Evolutionary conservation across 1,140 invertebrate species (phyloP), one percentile per base, ranked within the genome.

Genomic region (Ceratoteleas bidentatus): DNA sequence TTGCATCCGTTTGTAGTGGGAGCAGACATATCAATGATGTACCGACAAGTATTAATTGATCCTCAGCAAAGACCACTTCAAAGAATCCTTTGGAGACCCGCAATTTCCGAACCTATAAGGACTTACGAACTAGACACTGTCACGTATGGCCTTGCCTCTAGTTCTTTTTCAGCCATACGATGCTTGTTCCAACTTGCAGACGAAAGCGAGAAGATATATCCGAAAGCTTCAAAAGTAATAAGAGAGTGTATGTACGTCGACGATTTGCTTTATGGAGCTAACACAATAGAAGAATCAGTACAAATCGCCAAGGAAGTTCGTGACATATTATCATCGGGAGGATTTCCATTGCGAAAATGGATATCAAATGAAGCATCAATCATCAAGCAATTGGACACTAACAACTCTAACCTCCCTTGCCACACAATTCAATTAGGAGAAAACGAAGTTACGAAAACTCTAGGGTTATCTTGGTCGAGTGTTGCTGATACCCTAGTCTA

Each of bases 1-100:
- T 60, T 43, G 11, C 61, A 84, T 52, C 43, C 11, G 0, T 76
- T 80, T 40, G 75, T 84, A 5, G 80, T 89, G 4, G 50, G 60
- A n/a, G 87, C 85, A 11, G 92, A 92, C 53, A 87, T 92, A 2
- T 64, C 80, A 11, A 89, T 91, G 74, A 92, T 93, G 91, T 93
- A 91, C 73, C 57, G 49, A 6, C 68, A 82, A 24, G 45, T 81
- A 9, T 11, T 61, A 6, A 15, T 81, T 0, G 11, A 62, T 6
- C 50, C 47, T 0, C 4, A 50, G 3, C 65, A 76, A 40, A 9
- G 72, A 36, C 2, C 15, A 11, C 33, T 76, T 10, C 70, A 79
- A 40, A 24, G 56, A 32, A 83, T 83, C 53, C n/a, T 83, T 16
- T 79, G 65, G 75, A 65, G 70, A 14, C 15, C 32, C 0, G 0